Base-by-base conservation (phyloP, 2,888 invertebrate genomes). In the Erebia aethiops region DNA sequence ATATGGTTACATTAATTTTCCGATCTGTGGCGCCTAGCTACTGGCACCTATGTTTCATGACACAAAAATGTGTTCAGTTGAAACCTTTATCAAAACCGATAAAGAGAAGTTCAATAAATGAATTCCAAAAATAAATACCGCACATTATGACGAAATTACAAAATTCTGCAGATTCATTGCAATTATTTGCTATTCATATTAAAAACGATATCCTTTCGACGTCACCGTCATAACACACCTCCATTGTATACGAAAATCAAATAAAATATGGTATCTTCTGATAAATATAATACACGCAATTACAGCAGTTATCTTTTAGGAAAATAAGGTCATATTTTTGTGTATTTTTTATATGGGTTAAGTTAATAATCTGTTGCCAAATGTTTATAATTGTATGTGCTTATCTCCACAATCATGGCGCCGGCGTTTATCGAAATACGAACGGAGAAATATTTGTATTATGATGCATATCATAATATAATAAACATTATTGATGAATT, bases 371-470 rank as follows among this genome's bases (percentile, higher is more conserved):
- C 14, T 35, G 61, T 51, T 63, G 51, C 51, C 26, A 35, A 63
- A 51, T 65, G 51, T 52, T 26, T 35, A 26, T n/a, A 41, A 41
- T 21, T 41, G n/a, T 14, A 26, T 26, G 52, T 52, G 9, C 51
- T 18, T 61, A 61, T 61, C 51, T 41, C 9, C 1, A 56, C n/a
- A 35, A 74, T 70, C 61, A 49, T 71, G 77, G 79, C 79, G 81
- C 80, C 80, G 66, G 63, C 60, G 68, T 64, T 77, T 78, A 81
- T 79, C 76, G 54, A 72, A 73, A 71, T 57, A 70, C 26, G 10
- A 18, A 64, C 43, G 16, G 11, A 41, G 46, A 76, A 77, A 82
- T 82, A 76, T 74, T 80, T 80, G 57, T 66, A 49, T 67, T 52
- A 73, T 81, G 79, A 80, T 71, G 80, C 79, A 79, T 70, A 65